A percentile compares a stretch with the other conserved stretches of the same genome.
Evolutionary conservation across 1,140 invertebrate species (phyloP).

Genomic region (Panagrolaimus sp.): DNA sequence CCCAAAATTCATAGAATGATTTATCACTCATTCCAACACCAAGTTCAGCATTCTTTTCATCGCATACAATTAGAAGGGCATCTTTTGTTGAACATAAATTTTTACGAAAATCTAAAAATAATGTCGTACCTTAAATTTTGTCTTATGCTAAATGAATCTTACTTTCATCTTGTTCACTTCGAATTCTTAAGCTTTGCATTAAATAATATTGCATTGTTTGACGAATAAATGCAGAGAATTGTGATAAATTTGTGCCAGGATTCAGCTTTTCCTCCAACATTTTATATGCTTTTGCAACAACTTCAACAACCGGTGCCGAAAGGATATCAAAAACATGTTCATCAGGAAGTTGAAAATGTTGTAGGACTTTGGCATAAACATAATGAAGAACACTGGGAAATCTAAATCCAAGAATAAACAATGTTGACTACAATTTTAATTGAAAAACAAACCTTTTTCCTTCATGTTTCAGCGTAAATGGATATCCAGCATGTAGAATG

Average conservation of each 20-base stretch:
- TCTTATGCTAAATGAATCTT: neutral
- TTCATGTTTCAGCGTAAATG: slow-evolving; percentile 47
- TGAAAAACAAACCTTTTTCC: slow-evolving; percentile 51
- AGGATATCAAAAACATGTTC: slow-evolving; percentile 50
- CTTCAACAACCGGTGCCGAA: slow-evolving; percentile 46
- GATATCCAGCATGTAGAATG: slow-evolving; percentile 52
- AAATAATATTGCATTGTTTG: slow-evolving; percentile 49
- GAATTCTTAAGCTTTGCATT: slow-evolving; percentile 49
- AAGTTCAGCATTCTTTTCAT: slow-evolving; percentile 46
- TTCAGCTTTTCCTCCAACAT: slow-evolving; percentile 57
- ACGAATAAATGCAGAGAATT: slow-evolving; percentile 44
- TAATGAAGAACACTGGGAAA: slow-evolving; percentile 55
- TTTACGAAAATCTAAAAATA: slow-evolving; percentile 45
- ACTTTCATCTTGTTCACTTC: slow-evolving; percentile 58
- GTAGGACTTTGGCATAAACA: slow-evolving; percentile 53
- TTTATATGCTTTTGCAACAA: slow-evolving; percentile 42
- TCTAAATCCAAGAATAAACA: slow-evolving; percentile 37
- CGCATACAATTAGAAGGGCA: slow-evolving; percentile 55
- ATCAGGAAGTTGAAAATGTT: slow-evolving; percentile 40
- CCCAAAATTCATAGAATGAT: slow-evolving; percentile 40
- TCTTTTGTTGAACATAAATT: slow-evolving; percentile 50
- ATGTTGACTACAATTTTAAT: neutral
- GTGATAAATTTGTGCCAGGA: slow-evolving; percentile 47
- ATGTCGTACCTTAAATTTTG: too few species aligned
- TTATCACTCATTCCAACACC: slow-evolving; percentile 59